phyloP scores from a whole-genome alignment of 2,113 vertebrate genomes.

The Aegotheles bennettii region DNA sequence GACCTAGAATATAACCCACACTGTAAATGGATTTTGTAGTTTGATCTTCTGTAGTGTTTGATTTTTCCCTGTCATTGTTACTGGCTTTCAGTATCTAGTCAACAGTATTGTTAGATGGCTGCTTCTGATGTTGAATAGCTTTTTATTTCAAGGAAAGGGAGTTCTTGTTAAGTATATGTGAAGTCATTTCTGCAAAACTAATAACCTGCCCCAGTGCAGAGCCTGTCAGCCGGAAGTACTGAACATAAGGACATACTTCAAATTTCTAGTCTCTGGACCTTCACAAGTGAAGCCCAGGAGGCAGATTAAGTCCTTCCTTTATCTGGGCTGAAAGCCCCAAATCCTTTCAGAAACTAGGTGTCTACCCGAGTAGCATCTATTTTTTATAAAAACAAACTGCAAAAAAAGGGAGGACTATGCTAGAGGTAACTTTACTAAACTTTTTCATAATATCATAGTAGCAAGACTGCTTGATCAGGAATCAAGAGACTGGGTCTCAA shows the following conservation, averaged over 20 bases:
- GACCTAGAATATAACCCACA: not conserved
- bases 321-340: not conserved
- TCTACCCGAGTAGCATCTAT: not conserved
- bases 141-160: no score
- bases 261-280: not conserved
- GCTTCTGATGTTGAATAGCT: no score
- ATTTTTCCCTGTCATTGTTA: no score
- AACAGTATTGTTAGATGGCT: no score
- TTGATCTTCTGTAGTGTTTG: no score
- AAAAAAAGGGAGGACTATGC: not conserved
- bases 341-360: not conserved
- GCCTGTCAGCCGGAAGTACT: not conserved
- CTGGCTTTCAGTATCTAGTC: no score
- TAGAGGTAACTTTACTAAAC: not conserved
- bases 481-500: not conserved
- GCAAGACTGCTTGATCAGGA: not conserved
- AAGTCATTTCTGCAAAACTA: no score
- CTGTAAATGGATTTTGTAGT: no score
- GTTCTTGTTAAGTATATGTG: no score
- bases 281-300: not conserved
- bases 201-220: rapidly evolving
- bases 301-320: not conserved
- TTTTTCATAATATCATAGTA: not conserved
- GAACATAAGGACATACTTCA: not conserved
- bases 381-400: not conserved